Evolutionary conservation across 2,797 vertebrate genomes (phyloP), one percentile per base, ranked within the genome.

Genomic region (Microctenopoma steveboyesi): DNA sequence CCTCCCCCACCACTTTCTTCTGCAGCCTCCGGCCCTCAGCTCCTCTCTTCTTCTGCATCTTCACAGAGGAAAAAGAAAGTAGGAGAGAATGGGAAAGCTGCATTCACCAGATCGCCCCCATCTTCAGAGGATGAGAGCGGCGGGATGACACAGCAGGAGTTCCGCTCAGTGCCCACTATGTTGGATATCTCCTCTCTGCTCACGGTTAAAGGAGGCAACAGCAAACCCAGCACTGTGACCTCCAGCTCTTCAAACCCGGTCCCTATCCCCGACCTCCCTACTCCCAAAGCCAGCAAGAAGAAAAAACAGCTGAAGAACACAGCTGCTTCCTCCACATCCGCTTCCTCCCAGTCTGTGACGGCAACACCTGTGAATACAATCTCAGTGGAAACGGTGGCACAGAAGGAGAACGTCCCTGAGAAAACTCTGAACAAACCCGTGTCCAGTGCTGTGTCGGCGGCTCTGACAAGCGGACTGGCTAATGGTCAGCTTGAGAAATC

Each of bases 111-210:
- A 59, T 83, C 89, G 13, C 91, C 91, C 0, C 86, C 89, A 2
- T 92, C 91, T 0, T 94, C 92, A 0, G 94, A 95, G 0, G 94
- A 95, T 0, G 95, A 97, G 4, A 85, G 89, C 0, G 37, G 57
- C 0, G 94, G 95, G 37, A 61, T 93, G 83, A 95, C 92, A 0
- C 86, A 92, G 45, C 95, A 95, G 88, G 95, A 96, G 90, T 92
- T 95, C 72, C 93, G 94, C 11, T 90, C 84, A 0, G 74, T 94
- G 1, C 96, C 97, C 0, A 96, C 96, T 1, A 95, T 95, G 89
- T 90, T 96, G 7, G 95, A 97, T 0, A 96, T 97, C 16, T 96
- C 97, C 0, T 96, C 96, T 59, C 86, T 97, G 79, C 93, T 96
- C 87, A 95, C 94, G 0, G 90, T 93, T 30, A 94, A 93, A 84